Percentiles rank a stretch among this genome's conserved stretches.
Conservation (phyloP, 2,113 vertebrate genomes). For the Chroicocephalus ridibundus region DNA sequence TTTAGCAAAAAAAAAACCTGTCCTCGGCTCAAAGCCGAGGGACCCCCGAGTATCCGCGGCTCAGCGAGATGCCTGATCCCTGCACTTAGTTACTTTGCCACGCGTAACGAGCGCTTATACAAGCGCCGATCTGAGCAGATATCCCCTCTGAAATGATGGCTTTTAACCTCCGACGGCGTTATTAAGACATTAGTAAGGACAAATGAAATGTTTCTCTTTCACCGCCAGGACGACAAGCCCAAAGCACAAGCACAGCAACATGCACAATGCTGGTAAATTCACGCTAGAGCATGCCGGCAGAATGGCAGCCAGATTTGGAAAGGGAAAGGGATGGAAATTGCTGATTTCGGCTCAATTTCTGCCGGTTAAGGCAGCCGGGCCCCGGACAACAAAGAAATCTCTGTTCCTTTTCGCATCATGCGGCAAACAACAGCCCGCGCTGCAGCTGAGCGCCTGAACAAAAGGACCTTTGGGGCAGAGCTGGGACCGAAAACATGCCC, state of each 20-base stretch:
- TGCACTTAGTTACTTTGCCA: neutral
- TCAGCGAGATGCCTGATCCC: neutral
- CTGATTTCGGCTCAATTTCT: constrained; percentile 29
- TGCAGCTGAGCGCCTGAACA: constrained; percentile 33
- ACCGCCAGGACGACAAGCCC: neutral
- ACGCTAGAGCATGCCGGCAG: accelerated
- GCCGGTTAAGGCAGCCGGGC: neutral
- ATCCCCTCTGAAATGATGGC: accelerated
- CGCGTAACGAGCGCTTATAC: accelerated
- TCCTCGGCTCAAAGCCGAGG: neutral
- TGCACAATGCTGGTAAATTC: accelerated
- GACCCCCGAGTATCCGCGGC: neutral
- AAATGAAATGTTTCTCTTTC: neutral
- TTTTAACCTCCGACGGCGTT: neutral
- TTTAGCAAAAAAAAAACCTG: neutral
- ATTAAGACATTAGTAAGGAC: neutral
- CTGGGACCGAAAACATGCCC: neutral
- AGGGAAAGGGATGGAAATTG: neutral
- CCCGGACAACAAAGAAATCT: constrained; percentile 43
- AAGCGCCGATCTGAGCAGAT: neutral
- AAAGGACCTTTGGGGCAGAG: constrained; percentile 50
- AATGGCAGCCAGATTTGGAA: neutral
- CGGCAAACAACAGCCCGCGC: neutral
- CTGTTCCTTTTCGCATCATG: constrained; percentile 42
- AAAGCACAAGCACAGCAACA: neutral